Base-by-base conservation (phyloP, 2,113 vertebrate species). In the Pterophyllum scalare region DNA sequence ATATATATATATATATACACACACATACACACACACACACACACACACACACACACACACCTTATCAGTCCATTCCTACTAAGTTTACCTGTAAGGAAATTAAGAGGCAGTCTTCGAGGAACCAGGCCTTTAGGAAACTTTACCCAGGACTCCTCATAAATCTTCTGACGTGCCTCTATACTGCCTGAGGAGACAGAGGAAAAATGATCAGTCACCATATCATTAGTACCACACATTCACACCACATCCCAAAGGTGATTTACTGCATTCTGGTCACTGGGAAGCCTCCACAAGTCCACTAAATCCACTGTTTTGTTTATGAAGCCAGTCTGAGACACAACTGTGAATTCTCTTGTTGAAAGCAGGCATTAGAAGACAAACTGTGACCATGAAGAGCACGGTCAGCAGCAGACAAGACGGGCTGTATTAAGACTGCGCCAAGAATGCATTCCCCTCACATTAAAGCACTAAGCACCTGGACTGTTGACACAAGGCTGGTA, bases 121-220 rank as follows among this genome's bases (percentile, higher is more conserved):
- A 99, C 97, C n/a, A 99, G 92, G 57, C 98, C 97, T 88, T 96
- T 98, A 3, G 98, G 98, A 88, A 97, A 98, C 93, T 97, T 98
- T 92, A 95, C 96, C 97, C 97, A 98, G 81, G 97, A 96, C 7
- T 98, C 98, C 86, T 99, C 98, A 75, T 98, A 99, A 93, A 99
- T 98, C 95, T 97, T 97, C 75, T 97, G 95, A 84, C 96, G 95
- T 72, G 98, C 97, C 91, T 98, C 97, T 90, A 97, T 96, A 82
- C 94, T 97, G 91, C 94, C 98, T 99, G 77, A 19, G 54, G 38
- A 49, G 40, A 0, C 49, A 52, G 46, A 43, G 13, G 2, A 19
- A n/a, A 40, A 70, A 28, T 10, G 38, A 1, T 26, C 64, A 49
- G 19, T 12, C 3, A 10, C 19, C 20, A n/a, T n/a, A 54, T 20